A percentile compares a stretch with the other conserved stretches of the same genome.
These are phyloP conservation scores for Hafferia zeledoni DNA, from an alignment of 2,797 vertebrate genomes.

Conservation along the genomic window DNA sequence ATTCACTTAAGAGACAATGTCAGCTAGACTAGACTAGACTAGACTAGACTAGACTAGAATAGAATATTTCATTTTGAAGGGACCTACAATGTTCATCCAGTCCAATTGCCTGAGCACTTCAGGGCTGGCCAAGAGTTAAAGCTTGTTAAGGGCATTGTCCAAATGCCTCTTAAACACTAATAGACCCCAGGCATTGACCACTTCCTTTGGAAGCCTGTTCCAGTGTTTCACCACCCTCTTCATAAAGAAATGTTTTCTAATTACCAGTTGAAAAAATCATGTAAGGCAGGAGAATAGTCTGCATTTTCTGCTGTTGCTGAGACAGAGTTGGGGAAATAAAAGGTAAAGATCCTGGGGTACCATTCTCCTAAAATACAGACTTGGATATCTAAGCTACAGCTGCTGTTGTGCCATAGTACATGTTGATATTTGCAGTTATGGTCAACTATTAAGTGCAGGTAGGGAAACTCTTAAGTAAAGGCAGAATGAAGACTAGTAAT, in stretches of 20 bases:
- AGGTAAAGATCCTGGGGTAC: neutral
- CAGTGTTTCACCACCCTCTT: neutral
- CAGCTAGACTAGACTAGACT: neutral
- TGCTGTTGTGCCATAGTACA: neutral
- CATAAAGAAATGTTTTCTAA: neutral
- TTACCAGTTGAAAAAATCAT: neutral
- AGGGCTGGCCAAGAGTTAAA: neutral
- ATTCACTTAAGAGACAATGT: neutral
- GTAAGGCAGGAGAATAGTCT: neutral
- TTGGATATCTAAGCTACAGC: neutral
- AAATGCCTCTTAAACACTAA: neutral
- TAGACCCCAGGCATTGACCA: fast-evolving
- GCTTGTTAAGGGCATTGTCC: neutral
- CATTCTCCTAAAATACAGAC: neutral
- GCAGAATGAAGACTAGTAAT: neutral
- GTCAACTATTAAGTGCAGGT: neutral
- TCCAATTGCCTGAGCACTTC: neutral
- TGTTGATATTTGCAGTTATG: neutral
- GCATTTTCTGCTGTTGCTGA: neutral
- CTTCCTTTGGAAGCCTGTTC: neutral
- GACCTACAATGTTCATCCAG: neutral
- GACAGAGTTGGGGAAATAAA: neutral
- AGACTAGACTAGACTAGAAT: neutral
- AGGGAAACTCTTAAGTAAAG: neutral
- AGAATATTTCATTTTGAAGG: neutral